phyloP scores from a whole-genome alignment of 1,140 invertebrate species.

The Octopus sinensis region DNA sequence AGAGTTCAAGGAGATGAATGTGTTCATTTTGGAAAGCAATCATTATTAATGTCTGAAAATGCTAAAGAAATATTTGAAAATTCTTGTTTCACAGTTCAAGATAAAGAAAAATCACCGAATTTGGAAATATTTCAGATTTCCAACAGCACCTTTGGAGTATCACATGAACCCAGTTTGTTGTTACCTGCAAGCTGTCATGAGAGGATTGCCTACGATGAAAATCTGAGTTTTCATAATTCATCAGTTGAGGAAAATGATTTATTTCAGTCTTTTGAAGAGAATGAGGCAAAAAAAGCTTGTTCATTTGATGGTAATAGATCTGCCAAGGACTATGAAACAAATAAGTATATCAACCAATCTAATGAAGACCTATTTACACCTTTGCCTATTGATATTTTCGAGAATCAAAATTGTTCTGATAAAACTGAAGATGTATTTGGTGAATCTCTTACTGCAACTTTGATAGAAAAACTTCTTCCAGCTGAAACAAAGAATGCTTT shows the following conservation, averaged over 20 bases:
- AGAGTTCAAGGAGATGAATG: not conserved
- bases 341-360: not conserved
- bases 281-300: not conserved
- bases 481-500: no score
- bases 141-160: not conserved
- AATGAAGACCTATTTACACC: not conserved
- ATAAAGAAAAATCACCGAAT: not conserved
- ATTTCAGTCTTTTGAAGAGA: constrained; percentile 32
- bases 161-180: constrained; percentile 27
- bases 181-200: constrained; percentile 45
- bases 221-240: constrained; percentile 24
- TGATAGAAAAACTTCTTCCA: no score
- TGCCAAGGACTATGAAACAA: no score
- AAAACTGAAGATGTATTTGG: no score
- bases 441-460: no score
- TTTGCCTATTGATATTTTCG: not conserved
- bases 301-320: not conserved
- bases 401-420: not conserved
- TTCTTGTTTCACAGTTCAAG: not conserved
- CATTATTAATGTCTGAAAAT: not conserved
- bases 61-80: no score
- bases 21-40: not conserved
- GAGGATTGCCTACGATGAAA: constrained; percentile 27
- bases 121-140: not conserved
- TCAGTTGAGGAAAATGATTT: constrained; percentile 15